Base-by-base conservation (phyloP, 2,888 invertebrate species). In the Periphyllus acericola region DNA sequence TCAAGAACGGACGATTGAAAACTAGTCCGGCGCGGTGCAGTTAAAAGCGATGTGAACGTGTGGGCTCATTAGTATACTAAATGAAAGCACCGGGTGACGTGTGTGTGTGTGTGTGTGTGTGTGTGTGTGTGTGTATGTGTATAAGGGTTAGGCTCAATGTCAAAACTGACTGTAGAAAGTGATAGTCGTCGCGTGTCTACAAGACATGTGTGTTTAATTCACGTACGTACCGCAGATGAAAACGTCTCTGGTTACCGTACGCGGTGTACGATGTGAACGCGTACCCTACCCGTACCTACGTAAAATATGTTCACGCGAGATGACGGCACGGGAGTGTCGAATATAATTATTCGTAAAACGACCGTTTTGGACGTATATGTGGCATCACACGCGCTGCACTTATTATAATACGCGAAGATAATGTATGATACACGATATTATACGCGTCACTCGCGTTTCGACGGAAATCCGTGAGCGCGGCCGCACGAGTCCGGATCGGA, bases 101-200 rank as follows among this genome's bases (percentile, higher is more conserved):
- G n/a, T 3, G 1, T 25, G n/a, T n/a, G n/a, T n/a, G n/a, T n/a
- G n/a, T n/a, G n/a, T n/a, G n/a, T n/a, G n/a, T n/a, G 6, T 1
- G 66, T 25, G n/a, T 29, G 34, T 34, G 25, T 17, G 1, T 52
- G 34, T 55, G 34, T 3, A 0, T 52, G 6, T 1, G 25, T 25
- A n/a, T 29, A 34, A 83, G 83, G 83, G 83, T 83, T 75, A 83
- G 83, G 75, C 75, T 83, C 83, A 83, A 75, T 75, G 83, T 83
- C 83, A 83, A 83, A 83, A 83, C 75, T 75, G n/a, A n/a, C n/a
- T n/a, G n/a, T n/a, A 83, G 83, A 83, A 83, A 83, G 83, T 75
- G 83, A 75, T 83, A 75, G 46, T 25, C 36, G n/a, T 32, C 52
- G 72, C 72, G 82, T 82, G 81, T 82, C 14, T 14, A 19, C 29